Percentiles rank a stretch among this genome's conserved stretches.
These are phyloP conservation scores for Brachystomella parvula DNA, from an alignment of 1,140 invertebrate genomes.

Conservation along the genomic window DNA sequence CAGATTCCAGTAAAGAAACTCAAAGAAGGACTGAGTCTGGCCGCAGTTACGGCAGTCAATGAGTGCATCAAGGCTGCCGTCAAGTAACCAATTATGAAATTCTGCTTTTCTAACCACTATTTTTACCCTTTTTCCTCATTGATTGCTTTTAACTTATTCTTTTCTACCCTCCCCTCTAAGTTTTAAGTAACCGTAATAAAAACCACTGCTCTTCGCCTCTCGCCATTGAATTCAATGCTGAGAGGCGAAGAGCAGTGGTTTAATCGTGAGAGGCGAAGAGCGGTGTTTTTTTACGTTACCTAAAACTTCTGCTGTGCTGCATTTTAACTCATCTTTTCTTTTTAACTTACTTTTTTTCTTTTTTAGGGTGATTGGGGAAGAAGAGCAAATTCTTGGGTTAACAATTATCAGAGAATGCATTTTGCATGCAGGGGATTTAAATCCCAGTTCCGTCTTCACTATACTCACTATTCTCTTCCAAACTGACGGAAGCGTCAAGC, in stretches of 20 bases:
- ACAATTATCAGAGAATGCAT: neutral
- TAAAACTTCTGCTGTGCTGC: too few relatives aligned
- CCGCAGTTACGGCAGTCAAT: constrained; percentile 12
- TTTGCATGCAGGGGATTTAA: neutral
- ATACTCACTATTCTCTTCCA: neutral
- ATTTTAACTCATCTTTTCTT: too few relatives aligned
- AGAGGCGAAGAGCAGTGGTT: constrained; percentile 1
- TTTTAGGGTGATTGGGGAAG: neutral
- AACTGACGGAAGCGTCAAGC: neutral
- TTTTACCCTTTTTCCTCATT: neutral
- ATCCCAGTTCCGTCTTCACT: neutral
- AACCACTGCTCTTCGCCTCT: too few relatives aligned
- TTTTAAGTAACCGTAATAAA: neutral
- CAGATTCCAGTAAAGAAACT: constrained; percentile 18
- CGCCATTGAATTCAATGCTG: neutral
- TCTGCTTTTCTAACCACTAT: neutral
- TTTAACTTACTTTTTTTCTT: too few relatives aligned
- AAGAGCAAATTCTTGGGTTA: neutral
- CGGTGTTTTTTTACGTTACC: neutral
- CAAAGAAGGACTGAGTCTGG: constrained; percentile 17
- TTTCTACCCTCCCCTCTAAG: neutral
- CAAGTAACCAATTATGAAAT: constrained; percentile 11
- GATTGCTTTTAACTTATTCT: constrained; percentile 4
- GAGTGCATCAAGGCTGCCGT: constrained; percentile 14
- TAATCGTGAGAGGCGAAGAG: neutral